Evolutionary conservation across 2,888 invertebrate genomes (phyloP), one percentile per base, ranked within the genome.

Genomic region (Eilema caniola): DNA sequence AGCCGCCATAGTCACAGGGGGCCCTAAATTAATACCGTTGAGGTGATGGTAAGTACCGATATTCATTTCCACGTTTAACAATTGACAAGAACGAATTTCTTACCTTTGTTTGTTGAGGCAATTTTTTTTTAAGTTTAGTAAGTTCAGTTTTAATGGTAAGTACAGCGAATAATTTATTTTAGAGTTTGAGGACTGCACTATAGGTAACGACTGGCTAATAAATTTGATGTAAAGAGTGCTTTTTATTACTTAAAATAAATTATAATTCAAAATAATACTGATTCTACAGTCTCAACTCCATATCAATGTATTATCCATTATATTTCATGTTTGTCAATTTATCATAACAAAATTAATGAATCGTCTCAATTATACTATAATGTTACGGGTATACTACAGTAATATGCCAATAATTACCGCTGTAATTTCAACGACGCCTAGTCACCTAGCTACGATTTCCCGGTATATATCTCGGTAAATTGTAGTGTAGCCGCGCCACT

Each of bases 261-360:
- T 53, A 53, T n/a, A 64, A n/a, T 31, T n/a, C 11, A 31, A 56
- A 62, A 62, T 62, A 62, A 62, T 62, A 62, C 62, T 62, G 62
- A 16, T 62, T 11, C 8, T 62, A 37, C 23, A 37, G 33, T 37
- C 62, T 37, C 62, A 37, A 62, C 23, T 23, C 23, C 23, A 37
- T 33, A 33, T 14, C 2, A 7, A 33, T 24, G 33, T 7, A 14
- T 23, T 33, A n/a, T 7, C 14, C 12, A 5, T 20, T 20, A 20
- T 47, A 20, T 47, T 47, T 47, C 7, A 41, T 41, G 16, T 41
- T 41, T 41, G 3, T 0, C 16, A 3, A 47, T 20, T 20, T 47
- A 7, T 2, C 5, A 20, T 5, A 7, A 7, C 20, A 47, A 20
- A 47, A 20, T 47, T n/a, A n/a, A n/a, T n/a, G n/a, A n/a, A n/a